Evolutionary conservation across 2,888 invertebrate species (phyloP).

Genomic region (Epirrhoe alternata): DNA sequence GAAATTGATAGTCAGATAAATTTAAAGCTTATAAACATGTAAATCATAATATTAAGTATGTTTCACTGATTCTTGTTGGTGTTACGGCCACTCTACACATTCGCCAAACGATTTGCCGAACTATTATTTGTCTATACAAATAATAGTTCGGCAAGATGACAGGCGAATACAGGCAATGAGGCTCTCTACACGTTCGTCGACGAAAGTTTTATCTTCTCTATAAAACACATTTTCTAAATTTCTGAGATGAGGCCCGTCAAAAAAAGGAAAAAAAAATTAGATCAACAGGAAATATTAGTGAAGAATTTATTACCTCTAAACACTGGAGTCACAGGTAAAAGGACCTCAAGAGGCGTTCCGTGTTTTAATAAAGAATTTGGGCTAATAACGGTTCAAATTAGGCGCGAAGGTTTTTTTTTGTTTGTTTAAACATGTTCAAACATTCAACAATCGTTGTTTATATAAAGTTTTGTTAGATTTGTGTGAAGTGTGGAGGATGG

Average conservation of each 20-base stretch:
- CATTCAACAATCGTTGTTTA: slow-evolving; percentile 55
- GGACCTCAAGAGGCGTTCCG: slow-evolving; percentile 59
- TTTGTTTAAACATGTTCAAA: slow-evolving; percentile 51
- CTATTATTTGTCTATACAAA: too few relatives aligned
- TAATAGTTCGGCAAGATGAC: too few relatives aligned
- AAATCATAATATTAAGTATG: too few relatives aligned
- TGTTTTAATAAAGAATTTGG: slow-evolving; percentile 72
- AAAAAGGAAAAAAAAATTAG: slow-evolving; percentile 31
- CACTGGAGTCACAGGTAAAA: slow-evolving; percentile 52
- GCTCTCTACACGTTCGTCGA: too few relatives aligned
- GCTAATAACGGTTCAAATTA: slow-evolving; percentile 64
- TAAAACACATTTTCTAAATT: neutral
- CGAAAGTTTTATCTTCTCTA: neutral
- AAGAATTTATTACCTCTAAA: slow-evolving; percentile 34
- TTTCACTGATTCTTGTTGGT: too few relatives aligned
- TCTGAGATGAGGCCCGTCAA: slow-evolving; percentile 17
- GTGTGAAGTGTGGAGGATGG: slow-evolving; percentile 18
- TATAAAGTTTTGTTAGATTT: slow-evolving; percentile 56
- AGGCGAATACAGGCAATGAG: too few relatives aligned
- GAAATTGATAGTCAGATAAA: too few relatives aligned
- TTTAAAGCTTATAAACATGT: too few relatives aligned
- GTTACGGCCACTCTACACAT: too few relatives aligned
- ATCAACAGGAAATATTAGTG: slow-evolving; percentile 35
- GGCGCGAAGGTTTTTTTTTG: slow-evolving; percentile 70
- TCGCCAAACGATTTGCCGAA: too few relatives aligned